phyloP scores from a whole-genome alignment of 1,140 invertebrate species.

The Episyrphus balteatus region DNA sequence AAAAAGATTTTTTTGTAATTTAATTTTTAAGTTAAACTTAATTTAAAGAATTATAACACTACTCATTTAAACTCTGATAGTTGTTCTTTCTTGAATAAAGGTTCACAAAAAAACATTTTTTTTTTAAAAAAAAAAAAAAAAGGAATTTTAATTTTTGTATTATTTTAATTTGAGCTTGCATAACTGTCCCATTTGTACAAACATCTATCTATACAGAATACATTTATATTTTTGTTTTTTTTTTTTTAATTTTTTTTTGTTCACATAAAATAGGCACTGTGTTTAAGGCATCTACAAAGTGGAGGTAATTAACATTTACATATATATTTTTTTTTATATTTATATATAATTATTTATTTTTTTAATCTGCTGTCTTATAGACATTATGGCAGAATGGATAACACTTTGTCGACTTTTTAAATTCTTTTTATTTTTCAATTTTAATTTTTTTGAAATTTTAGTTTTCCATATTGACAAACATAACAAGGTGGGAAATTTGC shows the following conservation, averaged over 20 bases:
- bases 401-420: background rate
- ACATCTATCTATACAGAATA: too few species aligned
- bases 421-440: background rate
- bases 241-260: slow-evolving; percentile 10
- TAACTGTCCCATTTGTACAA: too few species aligned
- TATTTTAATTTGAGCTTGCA: too few species aligned
- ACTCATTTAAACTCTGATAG: too few species aligned
- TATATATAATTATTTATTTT: background rate
- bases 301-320: slow-evolving; percentile 19
- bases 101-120: too few species aligned
- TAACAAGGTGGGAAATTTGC: background rate
- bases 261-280: slow-evolving; percentile 32
- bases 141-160: too few species aligned
- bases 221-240: slow-evolving; percentile 5
- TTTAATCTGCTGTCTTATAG: background rate
- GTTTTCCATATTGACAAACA: background rate
- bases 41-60: too few species aligned
- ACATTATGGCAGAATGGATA: background rate
- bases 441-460: background rate
- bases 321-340: background rate
- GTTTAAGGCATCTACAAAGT: slow-evolving; percentile 39
- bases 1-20: too few species aligned
- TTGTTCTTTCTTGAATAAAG: too few species aligned
- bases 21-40: too few species aligned
- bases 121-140: too few species aligned